These are phyloP conservation scores for Ornithoptera priamus DNA, from an alignment of 2,888 invertebrate genomes.

Conservation along the genomic window DNA sequence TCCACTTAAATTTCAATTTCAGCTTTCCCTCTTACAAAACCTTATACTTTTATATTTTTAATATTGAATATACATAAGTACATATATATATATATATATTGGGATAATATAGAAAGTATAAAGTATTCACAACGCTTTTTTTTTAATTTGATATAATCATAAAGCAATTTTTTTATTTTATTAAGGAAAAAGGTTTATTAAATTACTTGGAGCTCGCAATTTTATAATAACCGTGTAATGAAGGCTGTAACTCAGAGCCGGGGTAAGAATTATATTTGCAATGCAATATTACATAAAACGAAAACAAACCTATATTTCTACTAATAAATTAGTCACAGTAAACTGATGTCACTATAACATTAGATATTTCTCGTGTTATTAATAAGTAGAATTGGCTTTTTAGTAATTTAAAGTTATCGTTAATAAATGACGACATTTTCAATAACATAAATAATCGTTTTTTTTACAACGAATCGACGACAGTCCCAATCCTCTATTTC, in stretches of 20 bases:
- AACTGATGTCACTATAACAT: not conserved
- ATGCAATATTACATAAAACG: conserved; percentile 10
- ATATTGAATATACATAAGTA: no score
- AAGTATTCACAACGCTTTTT: not conserved
- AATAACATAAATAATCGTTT: not conserved
- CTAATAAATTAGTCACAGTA: not conserved
- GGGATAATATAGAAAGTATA: not conserved
- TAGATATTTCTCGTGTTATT: not conserved
- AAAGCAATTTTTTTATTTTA: conserved; percentile 17
- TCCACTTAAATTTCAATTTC: conserved; percentile 22
- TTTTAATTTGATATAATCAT: not conserved
- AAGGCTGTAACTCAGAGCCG: conserved; percentile 24
- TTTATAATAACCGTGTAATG: conserved; percentile 27
- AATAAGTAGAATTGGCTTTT: not conserved
- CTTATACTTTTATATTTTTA: not conserved
- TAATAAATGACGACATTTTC: not conserved
- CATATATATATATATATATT: no score
- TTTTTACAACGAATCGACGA: not conserved
- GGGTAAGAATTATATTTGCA: conserved; percentile 17
- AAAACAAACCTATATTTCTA: conserved; percentile 17
- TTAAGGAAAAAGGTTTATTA: conserved; percentile 28
- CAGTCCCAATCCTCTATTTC: not conserved
- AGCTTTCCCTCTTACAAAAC: not conserved
- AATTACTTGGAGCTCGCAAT: conserved; percentile 21
- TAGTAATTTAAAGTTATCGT: not conserved